A percentile compares a stretch with the other conserved stretches of the same genome.
Conservation (phyloP, 2,888 invertebrate species). For the Candidula unifasciata region DNA sequence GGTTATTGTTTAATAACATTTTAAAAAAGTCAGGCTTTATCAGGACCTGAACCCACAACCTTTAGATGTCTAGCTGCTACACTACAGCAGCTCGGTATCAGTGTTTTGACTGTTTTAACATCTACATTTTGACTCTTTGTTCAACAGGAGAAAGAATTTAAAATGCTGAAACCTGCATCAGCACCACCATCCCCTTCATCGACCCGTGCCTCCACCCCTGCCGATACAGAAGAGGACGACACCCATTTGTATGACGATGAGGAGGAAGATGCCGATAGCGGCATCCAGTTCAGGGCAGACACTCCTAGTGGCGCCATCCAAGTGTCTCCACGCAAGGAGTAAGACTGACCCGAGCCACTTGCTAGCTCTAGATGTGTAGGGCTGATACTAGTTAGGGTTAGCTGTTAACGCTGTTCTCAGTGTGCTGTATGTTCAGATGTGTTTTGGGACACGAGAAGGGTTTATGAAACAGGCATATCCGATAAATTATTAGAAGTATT, state of each 20-base stretch:
- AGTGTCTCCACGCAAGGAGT: constrained; percentile 13
- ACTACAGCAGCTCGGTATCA: too few relatives aligned
- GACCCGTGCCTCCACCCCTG: constrained; percentile 75
- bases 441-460: neutral
- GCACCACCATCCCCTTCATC: constrained; percentile 75
- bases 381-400: neutral
- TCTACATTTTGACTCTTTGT: too few relatives aligned
- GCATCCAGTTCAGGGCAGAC: constrained; percentile 43
- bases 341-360: neutral
- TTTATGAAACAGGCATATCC: too few relatives aligned
- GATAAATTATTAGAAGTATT: too few relatives aligned
- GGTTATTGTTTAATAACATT: too few relatives aligned
- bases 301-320: constrained; percentile 10
- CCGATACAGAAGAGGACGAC: constrained; percentile 69
- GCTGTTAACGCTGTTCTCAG: neutral
- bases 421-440: neutral
- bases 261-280: constrained; percentile 38
- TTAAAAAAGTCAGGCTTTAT: too few relatives aligned
- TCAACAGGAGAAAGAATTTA: constrained; percentile 54
- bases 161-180: constrained; percentile 74
- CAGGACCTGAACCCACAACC: too few relatives aligned
- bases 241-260: constrained; percentile 57
- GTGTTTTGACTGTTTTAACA: too few relatives aligned
- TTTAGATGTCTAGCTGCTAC: too few relatives aligned
- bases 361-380: neutral